Conservation (phyloP, 2,797 vertebrate genomes). For the Lemur catta region DNA sequence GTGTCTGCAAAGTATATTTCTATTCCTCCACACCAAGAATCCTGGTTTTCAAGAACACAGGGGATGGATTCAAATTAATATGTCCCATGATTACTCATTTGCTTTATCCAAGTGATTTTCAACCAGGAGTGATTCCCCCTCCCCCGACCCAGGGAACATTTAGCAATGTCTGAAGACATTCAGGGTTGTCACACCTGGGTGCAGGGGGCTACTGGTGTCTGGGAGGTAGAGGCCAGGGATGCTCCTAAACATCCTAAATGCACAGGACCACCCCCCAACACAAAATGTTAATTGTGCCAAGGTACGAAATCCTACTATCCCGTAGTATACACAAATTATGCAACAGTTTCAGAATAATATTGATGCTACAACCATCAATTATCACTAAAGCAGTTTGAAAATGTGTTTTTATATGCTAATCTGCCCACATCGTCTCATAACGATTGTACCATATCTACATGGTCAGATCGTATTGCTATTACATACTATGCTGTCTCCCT, state of each 20-base stretch:
- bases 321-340: background rate
- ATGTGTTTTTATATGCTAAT: background rate
- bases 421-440: background rate
- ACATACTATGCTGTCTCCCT: background rate
- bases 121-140: background rate
- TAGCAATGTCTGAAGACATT: background rate
- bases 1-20: background rate
- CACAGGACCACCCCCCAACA: background rate
- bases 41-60: too few species aligned
- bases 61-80: too few species aligned
- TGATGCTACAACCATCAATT: background rate
- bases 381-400: background rate
- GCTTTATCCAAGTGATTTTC: background rate
- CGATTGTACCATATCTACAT: background rate
- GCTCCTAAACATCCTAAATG: background rate
- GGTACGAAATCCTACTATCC: background rate
- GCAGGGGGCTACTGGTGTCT: background rate
- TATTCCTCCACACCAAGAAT: too few species aligned
- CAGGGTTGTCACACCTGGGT: background rate
- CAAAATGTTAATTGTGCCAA: background rate
- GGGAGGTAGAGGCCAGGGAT: background rate
- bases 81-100: background rate
- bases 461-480: background rate
- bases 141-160: too few species aligned
- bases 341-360: background rate